Evolutionary conservation across 2,888 invertebrate species (phyloP), one percentile per base, ranked within the genome.

Genomic region (Caenorhabditis drosophilae): DNA sequence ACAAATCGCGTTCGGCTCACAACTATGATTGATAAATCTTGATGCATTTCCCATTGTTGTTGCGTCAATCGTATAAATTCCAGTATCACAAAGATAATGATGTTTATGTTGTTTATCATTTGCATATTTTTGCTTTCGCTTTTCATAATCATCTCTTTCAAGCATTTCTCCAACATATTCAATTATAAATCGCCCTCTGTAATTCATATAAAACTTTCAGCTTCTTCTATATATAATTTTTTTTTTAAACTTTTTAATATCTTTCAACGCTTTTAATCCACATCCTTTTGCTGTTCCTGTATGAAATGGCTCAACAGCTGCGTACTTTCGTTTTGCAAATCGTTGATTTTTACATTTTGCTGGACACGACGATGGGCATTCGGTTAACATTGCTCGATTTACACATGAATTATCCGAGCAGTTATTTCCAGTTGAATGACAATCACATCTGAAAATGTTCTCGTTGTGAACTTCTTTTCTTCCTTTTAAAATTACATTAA

Each of bases 11-110:
- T 98, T 98, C 0, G 98, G 98, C 78, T 96, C 94, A 84, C 98
- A 99, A 44, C 95, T 95, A 84, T 99, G 98, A 85, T 99, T 99
- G 77, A 98, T 95, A 84, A 97, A 99, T 38, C 98, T 88, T 0
- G 97, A 96, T 61, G 92, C 90, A 84, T 96, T 98, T 31, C 98
- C 98, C 85, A 92, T 93, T 76, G 89, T 86, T 0, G 97, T 97
- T 1, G 98, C 98, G 86, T 99, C 98, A 62, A 99, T 97, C 55
- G 93, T 90, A 64, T 91, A 90, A 85, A 95, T 93, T 1, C 70
- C 93, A 90, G 44, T 97, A 86, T 0, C 95, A 91, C 96, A 98
- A 84, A 97, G 96, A 85, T 97, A 98, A 84, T 93, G 93, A 85
- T 98, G 97, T 34, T 89, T 88, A 83, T 91, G 91, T 84, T 92